Percentiles rank a stretch among this genome's conserved stretches.
Conservation (phyloP, 2,113 vertebrate genomes). For the Platichthys flesus region DNA sequence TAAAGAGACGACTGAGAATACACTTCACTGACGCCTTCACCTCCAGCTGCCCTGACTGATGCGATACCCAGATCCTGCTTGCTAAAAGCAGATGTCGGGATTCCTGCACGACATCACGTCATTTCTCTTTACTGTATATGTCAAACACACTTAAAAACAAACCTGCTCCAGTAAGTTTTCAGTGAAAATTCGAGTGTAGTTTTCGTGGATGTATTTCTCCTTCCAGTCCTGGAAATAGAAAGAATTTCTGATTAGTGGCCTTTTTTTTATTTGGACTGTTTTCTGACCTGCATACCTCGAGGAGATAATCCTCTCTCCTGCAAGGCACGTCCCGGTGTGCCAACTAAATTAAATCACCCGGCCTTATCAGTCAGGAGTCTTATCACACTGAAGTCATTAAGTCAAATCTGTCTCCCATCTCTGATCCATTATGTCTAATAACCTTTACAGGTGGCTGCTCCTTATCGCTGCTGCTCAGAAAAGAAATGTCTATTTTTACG, state of each 20-base stretch:
- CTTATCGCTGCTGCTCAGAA: constrained; percentile 37
- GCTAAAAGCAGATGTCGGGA: constrained; percentile 60
- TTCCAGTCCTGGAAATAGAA: constrained; percentile 90
- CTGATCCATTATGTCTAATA: constrained; percentile 42
- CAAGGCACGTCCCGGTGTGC: constrained; percentile 22
- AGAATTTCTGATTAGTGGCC: constrained; percentile 33
- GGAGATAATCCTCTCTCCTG: constrained; percentile 49
- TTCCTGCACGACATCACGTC: constrained; percentile 29
- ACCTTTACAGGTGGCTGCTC: constrained; percentile 42
- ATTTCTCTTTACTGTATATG: not conserved
- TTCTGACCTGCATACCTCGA: constrained; percentile 56
- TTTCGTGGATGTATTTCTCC: constrained; percentile 94
- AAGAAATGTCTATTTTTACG: constrained; percentile 1
- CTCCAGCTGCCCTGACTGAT: constrained; percentile 24
- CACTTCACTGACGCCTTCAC: constrained; percentile 33
- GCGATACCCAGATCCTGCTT: constrained; percentile 15
- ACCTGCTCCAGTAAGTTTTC: constrained; percentile 94
- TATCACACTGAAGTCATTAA: constrained; percentile 47
- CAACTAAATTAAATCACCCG: constrained; percentile 31
- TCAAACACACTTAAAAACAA: constrained; percentile 19
- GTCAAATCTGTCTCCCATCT: not conserved
- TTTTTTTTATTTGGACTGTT: constrained; percentile 24
- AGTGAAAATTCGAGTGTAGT: constrained; percentile 96
- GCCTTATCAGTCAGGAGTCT: constrained; percentile 36
- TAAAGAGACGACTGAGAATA: constrained; percentile 29